Evolutionary conservation across 2,113 vertebrate species (phyloP).

Genomic region (Otolemur garnettii): DNA sequence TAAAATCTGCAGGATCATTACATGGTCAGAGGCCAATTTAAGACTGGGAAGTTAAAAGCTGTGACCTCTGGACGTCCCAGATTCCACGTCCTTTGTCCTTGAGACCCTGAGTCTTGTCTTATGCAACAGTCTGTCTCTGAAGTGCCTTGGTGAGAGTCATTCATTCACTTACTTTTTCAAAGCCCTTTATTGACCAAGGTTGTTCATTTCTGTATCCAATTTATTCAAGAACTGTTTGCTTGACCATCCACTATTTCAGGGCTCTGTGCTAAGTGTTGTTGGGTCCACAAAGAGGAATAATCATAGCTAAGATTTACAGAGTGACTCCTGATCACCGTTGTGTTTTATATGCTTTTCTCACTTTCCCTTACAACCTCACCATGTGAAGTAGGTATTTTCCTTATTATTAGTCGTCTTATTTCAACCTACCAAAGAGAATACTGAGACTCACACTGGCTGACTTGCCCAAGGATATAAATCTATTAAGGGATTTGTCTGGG

Average conservation of each 20-base stretch:
- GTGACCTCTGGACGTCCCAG: conserved; percentile 27
- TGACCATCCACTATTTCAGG: not conserved
- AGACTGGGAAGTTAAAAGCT: conserved; percentile 53
- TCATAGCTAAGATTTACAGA: not conserved
- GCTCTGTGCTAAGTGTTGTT: not conserved
- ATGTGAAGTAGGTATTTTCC: not conserved
- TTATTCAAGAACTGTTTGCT: not conserved
- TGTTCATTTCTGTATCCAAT: not conserved
- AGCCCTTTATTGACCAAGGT: too few relatives aligned
- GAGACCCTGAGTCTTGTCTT: not conserved
- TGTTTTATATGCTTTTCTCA: not conserved
- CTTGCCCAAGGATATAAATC: not conserved
- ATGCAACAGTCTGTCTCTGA: not conserved
- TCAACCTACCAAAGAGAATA: not conserved
- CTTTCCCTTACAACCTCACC: not conserved
- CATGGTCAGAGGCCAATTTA: conserved; percentile 57
- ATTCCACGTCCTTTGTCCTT: not conserved
- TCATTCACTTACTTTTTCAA: not conserved
- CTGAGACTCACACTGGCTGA: not conserved
- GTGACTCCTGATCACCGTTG: not conserved
- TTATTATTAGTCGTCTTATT: not conserved
- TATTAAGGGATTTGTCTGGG: not conserved
- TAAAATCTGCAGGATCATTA: conserved; percentile 61
- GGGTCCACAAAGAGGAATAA: not conserved
- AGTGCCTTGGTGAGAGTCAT: not conserved